Conservation (phyloP, 2,113 vertebrate genomes). For the Hypomesus transpacificus region DNA sequence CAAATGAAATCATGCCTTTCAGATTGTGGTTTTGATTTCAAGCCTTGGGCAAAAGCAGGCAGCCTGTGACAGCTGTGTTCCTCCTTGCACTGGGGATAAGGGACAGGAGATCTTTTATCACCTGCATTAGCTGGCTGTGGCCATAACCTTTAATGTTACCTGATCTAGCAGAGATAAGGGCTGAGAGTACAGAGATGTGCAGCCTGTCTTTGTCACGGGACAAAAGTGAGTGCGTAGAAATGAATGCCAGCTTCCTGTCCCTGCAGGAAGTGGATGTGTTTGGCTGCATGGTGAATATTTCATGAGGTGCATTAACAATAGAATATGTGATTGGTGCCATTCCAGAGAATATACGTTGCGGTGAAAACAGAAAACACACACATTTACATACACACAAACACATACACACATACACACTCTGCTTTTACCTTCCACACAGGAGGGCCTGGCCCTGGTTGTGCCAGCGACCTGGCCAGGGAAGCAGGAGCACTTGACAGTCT, state of each 20-base stretch:
- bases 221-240: not conserved
- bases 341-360: not conserved
- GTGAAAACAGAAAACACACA: not conserved
- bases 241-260: not conserved
- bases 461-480: conserved; percentile 94
- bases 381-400: not conserved
- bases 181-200: not conserved
- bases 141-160: conserved; percentile 34
- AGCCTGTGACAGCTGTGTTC: conserved; percentile 31
- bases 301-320: not conserved
- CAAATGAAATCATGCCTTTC: conserved; percentile 37
- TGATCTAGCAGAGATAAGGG: conserved; percentile 20
- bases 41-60: conserved; percentile 20
- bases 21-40: conserved; percentile 39
- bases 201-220: not conserved
- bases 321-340: not conserved
- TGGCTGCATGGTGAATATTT: conserved; percentile 1
- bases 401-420: conserved; percentile 9
- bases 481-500: conserved; percentile 96
- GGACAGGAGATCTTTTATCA: conserved; percentile 31
- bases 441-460: conserved; percentile 87
- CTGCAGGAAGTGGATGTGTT: conserved; percentile 1
- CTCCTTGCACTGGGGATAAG: conserved; percentile 7
- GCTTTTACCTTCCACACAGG: conserved; percentile 92
- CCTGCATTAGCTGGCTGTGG: conserved; percentile 31